Evolutionary conservation across 2,888 invertebrate species (phyloP).

Genomic region (Pterobdella sp.): DNA sequence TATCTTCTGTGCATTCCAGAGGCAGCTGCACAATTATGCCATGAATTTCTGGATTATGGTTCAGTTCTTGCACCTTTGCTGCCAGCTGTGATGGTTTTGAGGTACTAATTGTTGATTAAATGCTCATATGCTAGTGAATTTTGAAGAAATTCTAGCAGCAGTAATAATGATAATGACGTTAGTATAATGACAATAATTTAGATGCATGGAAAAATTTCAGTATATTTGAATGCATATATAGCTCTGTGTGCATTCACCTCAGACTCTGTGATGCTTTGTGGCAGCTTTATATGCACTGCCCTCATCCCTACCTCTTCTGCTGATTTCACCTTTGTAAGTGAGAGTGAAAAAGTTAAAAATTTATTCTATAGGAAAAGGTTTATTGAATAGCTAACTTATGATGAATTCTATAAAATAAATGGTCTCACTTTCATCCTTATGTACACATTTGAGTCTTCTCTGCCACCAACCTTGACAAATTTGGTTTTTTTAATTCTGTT

Average conservation of each 20-base stretch:
- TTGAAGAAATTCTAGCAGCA: neutral
- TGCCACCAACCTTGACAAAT: conserved; percentile 71
- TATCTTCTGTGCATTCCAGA: conserved; percentile 70
- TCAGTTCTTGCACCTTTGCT: conserved; percentile 61
- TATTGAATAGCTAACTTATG: too few species aligned
- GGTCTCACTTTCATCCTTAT: conserved; percentile 78
- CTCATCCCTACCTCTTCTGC: conserved; percentile 81
- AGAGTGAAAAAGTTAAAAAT: too few species aligned
- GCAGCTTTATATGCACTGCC: conserved; percentile 71
- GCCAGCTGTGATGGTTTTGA: conserved; percentile 20
- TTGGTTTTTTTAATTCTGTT: neutral
- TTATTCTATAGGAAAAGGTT: too few species aligned
- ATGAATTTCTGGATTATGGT: conserved; percentile 74
- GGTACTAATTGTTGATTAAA: neutral
- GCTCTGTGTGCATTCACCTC: conserved; percentile 42
- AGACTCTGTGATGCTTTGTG: conserved; percentile 69
- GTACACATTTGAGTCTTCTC: conserved; percentile 96
- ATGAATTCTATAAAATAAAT: too few species aligned
- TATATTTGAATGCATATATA: too few species aligned
- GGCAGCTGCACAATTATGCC: conserved; percentile 89
- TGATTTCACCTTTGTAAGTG: conserved; percentile 70
- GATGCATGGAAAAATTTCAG: too few species aligned
- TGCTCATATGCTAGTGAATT: too few species aligned
- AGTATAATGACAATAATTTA: neutral
- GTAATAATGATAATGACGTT: neutral